Percentiles rank a stretch among this genome's conserved stretches.
Conservation (phyloP, 2,888 invertebrate genomes). For the Dascillus cervinus region DNA sequence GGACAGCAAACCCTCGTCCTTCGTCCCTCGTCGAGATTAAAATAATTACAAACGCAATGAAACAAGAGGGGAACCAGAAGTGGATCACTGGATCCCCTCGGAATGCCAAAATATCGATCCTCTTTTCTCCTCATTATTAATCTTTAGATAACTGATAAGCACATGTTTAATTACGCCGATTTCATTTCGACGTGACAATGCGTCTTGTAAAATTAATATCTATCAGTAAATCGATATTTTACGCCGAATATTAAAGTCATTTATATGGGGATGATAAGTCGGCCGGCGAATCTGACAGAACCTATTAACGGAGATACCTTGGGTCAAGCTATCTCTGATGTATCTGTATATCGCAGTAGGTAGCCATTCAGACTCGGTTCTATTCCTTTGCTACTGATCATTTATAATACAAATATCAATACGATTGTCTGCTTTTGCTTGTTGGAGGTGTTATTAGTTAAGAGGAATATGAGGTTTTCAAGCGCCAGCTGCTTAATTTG, state of each 20-base stretch:
- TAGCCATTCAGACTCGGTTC: constrained; percentile 20
- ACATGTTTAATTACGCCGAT: no score
- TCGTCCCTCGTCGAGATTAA: constrained; percentile 30
- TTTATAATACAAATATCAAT: constrained; percentile 36
- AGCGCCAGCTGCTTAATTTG: no score
- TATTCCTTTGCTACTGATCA: constrained; percentile 29
- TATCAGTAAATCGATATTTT: constrained; percentile 32
- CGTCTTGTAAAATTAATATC: no score
- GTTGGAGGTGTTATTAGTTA: constrained; percentile 10
- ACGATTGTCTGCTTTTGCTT: constrained; percentile 22
- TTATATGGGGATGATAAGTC: constrained; percentile 29
- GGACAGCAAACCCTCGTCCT: constrained; percentile 21
- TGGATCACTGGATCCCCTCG: constrained; percentile 23
- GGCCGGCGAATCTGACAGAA: constrained; percentile 33
- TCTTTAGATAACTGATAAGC: no score
- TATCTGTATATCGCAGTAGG: constrained; percentile 14
- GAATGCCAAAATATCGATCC: no score
- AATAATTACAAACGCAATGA: constrained; percentile 37
- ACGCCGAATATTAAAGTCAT: constrained; percentile 26
- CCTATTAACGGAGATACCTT: constrained; percentile 33
- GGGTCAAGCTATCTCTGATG: constrained; percentile 24
- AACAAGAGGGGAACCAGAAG: constrained; percentile 33
- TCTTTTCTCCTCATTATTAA: no score
- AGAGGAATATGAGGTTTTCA: no score
- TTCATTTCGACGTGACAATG: no score